Conservation (phyloP, 1,140 invertebrate genomes). For the Drosophila subpulchrella region DNA sequence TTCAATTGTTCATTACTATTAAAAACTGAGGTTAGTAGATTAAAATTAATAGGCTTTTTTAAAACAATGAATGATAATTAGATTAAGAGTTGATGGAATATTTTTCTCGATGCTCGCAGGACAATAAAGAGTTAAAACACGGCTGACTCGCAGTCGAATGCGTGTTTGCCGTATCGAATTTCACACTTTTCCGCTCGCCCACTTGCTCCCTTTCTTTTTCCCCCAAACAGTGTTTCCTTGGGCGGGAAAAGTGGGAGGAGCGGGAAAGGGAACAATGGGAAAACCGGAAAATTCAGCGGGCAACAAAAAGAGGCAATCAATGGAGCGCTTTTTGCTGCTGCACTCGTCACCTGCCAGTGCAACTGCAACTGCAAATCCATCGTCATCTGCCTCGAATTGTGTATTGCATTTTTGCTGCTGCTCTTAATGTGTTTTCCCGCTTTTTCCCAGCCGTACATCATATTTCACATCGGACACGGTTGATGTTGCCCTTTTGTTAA, state of each 20-base stretch:
- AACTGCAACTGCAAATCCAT: conserved; percentile 31
- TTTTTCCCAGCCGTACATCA: conserved; percentile 17
- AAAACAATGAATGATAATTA: not conserved
- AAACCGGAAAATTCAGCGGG: conserved; percentile 26
- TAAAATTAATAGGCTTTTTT: not conserved
- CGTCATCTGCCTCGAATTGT: conserved; percentile 16
- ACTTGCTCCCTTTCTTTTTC: not conserved
- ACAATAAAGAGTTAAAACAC: conserved; percentile 43
- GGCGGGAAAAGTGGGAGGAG: not conserved
- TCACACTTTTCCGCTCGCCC: conserved; percentile 48
- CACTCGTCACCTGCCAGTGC: conserved; percentile 27
- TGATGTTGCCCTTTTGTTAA: conserved; percentile 2
- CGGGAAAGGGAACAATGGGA: conserved; percentile 17
- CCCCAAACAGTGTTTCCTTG: not conserved
- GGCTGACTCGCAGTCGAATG: conserved; percentile 27
- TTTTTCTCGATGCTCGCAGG: not conserved
- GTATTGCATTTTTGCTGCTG: conserved; percentile 15
- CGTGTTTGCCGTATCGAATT: conserved; percentile 62
- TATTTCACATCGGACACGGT: conserved; percentile 16
- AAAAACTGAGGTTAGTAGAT: not conserved
- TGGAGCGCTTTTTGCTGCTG: conserved; percentile 31
- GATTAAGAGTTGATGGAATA: not conserved
- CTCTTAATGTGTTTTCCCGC: conserved; percentile 30
- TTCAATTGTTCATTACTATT: no score
- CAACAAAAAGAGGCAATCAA: conserved; percentile 43